Evolutionary conservation across 1,140 invertebrate species (phyloP), one percentile per base, ranked within the genome.

Genomic region (Oscheius sp.): DNA sequence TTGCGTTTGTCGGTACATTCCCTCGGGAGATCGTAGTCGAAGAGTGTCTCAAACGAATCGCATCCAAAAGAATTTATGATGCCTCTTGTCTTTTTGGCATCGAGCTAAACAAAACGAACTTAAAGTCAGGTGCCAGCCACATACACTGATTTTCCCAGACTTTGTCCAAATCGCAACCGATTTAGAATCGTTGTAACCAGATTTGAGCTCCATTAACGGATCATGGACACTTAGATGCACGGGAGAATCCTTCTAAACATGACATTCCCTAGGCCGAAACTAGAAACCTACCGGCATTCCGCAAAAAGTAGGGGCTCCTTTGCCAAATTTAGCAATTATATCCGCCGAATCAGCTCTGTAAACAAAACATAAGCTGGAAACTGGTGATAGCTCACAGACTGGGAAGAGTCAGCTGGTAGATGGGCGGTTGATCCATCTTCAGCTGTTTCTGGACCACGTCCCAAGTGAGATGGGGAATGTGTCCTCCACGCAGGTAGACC

Each of bases 401-500:
- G 20, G 63, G 71, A 2, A 76, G 58, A 1, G 75, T 73, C 42
- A 76, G 55, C 55, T 76, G 75, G 29, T 59, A 76, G 23, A 76
- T 62, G 28, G 65, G 65, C 3, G 65, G 31, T 28, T 76, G 75
- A 10, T 63, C 46, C 20, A 68, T 32, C 45, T 62, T 55, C 28
- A 75, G 38, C 58, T 69, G 46, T 26, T 59, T 68, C 20, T 45
- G 46, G 18, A 62, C 75, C 1, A 68, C 72, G 10, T 76, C 75
- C 75, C 75, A 76, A 31, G 75, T 76, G n/a, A 76, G 15, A 55
- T 76, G 75, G 26, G 75, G 75, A 63, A 76, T 68, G 42, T 76
- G 75, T 34, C 75, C 75, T 28, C 74, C 70, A 36, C 75, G 28
- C 7, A 65, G 31, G 36, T 76, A 76, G 15, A 77, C 63, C 72